Evolutionary conservation across 2,113 vertebrate species (phyloP).

Genomic region (Sitta europaea): DNA sequence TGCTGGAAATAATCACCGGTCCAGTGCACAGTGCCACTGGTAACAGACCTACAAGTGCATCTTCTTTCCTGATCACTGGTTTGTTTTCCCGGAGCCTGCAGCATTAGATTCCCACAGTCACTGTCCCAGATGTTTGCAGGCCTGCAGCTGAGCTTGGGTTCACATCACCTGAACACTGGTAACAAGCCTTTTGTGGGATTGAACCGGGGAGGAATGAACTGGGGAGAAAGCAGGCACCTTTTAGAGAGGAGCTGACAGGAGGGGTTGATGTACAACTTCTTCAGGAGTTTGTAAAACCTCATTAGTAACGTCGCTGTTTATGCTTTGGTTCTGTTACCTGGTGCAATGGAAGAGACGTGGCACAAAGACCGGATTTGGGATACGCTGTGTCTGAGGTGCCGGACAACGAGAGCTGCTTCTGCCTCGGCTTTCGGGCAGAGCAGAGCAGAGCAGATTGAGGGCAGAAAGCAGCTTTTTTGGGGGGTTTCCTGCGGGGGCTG

Average conservation of each 20-base stretch:
- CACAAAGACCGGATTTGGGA: rapidly evolving
- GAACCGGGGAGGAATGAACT: background rate
- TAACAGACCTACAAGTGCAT: background rate
- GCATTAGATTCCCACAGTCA: background rate
- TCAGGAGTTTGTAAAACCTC: background rate
- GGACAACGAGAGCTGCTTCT: background rate
- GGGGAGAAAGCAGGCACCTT: background rate
- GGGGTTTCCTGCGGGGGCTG: rapidly evolving
- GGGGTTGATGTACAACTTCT: rapidly evolving
- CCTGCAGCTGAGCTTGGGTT: background rate
- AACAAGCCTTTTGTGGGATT: background rate
- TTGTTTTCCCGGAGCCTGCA: background rate
- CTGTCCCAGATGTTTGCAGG: background rate
- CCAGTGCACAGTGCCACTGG: rapidly evolving
- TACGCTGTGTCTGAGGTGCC: rapidly evolving
- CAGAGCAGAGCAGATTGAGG: rapidly evolving
- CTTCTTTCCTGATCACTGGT: background rate
- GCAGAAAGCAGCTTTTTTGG: background rate
- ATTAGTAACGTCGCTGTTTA: no score
- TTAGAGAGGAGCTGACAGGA: rapidly evolving
- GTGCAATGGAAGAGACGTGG: rapidly evolving
- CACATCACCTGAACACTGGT: rapidly evolving
- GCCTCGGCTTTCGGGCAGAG: rapidly evolving
- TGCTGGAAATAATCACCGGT: rapidly evolving
- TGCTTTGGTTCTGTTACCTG: background rate